phyloP scores from a whole-genome alignment of 2,888 invertebrate species.

The Drosophila pseudotalamancana region DNA sequence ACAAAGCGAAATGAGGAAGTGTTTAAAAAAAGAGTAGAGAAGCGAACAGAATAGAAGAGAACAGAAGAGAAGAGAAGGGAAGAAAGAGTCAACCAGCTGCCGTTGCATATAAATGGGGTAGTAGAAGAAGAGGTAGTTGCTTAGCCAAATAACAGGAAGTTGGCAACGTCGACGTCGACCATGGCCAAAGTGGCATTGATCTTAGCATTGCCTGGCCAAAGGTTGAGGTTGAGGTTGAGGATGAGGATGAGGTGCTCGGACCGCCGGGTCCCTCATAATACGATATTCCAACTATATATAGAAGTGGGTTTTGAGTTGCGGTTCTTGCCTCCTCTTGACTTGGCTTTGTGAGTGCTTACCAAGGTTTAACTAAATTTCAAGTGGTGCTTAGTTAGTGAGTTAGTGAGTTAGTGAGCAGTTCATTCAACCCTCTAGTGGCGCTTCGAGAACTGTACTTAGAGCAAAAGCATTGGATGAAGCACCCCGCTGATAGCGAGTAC shows the following conservation, averaged over 20 bases:
- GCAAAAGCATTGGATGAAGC: conserved; percentile 2
- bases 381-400: conserved; percentile 46
- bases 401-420: conserved; percentile 31
- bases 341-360: conserved; percentile 32
- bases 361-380: conserved; percentile 41
- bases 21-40: conserved; percentile 54
- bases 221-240: conserved; percentile 58
- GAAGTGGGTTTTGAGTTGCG: conserved; percentile 55
- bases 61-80: background rate
- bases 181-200: conserved; percentile 73
- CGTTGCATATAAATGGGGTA: conserved; percentile 66
- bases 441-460: conserved; percentile 21
- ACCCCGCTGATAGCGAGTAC: conserved; percentile 24
- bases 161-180: conserved; percentile 46
- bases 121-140: conserved; percentile 58
- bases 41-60: conserved; percentile 25
- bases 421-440: conserved; percentile 47
- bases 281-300: conserved; percentile 33
- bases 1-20: conserved; percentile 77
- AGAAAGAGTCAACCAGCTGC: conserved; percentile 18
- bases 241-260: conserved; percentile 30
- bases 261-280: conserved; percentile 64
- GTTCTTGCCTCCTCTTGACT: conserved; percentile 23
- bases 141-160: conserved; percentile 62
- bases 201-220: conserved; percentile 62